phyloP scores from a whole-genome alignment of 2,888 invertebrate genomes.

The Lepidonotus clava region DNA sequence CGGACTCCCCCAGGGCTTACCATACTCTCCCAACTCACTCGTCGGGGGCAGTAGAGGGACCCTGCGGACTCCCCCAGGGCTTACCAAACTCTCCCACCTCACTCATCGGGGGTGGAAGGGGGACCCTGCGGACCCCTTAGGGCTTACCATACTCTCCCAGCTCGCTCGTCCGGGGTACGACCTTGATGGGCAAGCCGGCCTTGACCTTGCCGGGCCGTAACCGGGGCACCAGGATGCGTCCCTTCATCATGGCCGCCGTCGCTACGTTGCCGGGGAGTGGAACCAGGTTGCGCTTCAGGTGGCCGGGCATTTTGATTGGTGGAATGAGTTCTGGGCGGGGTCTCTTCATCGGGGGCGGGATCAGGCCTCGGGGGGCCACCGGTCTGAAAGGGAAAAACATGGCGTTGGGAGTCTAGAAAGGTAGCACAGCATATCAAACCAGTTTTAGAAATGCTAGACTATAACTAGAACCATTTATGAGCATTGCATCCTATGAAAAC shows the following conservation, averaged over 20 bases:
- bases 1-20: too few species aligned
- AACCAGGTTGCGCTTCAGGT: constrained; percentile 33
- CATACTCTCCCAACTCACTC: too few species aligned
- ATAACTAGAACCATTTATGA: too few species aligned
- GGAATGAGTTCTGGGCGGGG: constrained; percentile 36
- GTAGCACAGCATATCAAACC: too few species aligned
- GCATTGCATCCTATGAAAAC: too few species aligned
- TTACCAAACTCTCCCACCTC: too few species aligned
- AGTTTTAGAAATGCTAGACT: too few species aligned
- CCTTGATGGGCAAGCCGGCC: constrained; percentile 12
- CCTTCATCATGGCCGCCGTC: constrained; percentile 45
- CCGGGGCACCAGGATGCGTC: constrained; percentile 36
- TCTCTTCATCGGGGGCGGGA: constrained; percentile 45
- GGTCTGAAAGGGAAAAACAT: neutral
- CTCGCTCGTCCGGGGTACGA: constrained; percentile 17
- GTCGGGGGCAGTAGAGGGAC: too few species aligned
- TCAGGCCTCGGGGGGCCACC: constrained; percentile 7
- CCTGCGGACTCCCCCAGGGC: too few species aligned
- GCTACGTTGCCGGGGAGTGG: constrained; percentile 44
- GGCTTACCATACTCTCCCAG: constrained; percentile 39
- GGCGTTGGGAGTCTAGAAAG: too few species aligned
- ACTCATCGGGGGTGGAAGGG: too few species aligned
- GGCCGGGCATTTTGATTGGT: constrained; percentile 46
- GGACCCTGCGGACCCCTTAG: too few species aligned
- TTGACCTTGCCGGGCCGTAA: constrained; percentile 29